Evolutionary conservation across 2,888 invertebrate species (phyloP), one percentile per base, ranked within the genome.

Genomic region (Leucozona laternaria): DNA sequence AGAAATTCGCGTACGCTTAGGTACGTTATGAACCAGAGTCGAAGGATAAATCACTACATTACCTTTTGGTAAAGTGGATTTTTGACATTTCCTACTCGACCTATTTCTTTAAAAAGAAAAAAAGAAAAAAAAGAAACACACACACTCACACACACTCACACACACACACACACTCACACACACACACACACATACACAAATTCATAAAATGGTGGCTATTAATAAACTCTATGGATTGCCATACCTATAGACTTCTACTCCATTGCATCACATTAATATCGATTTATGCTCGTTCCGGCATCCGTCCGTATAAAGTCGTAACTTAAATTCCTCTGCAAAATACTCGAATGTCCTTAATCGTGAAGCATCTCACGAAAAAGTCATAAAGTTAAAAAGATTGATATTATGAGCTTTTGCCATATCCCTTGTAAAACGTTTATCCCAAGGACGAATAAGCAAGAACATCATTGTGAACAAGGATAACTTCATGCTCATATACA

Each of bases 371-470:
- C 80, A 81, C 76, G 76, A 76, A 80, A 77, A 64, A 43, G 60
- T 37, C 76, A 80, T 80, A 76, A 80, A 80, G 71, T 64, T 76
- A 57, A 55, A 70, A 50, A 81, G 77, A 77, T 77, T 58, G 77
- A 68, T 68, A 58, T 77, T 77, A 68, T 68, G 37, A 68, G 45
- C 37, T 48, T 68, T 68, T 48, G 37, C 25, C 34, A 34, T 48
- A 48, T 48, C 50, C 53, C 53, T 68, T 34, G 28, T 17, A 48
- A 48, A 66, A 68, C 22, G 37, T 53, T 53, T 68, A 68, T 37
- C 53, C 68, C 22, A 68, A 68, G 68, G 68, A 53, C 53, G 48
- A 34, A 64, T 43, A 64, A 64, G 20, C 17, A 64, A 64, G n/a
- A 31, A 20, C 34, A 37, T 37, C 68, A 40, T 53, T 37, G 53